A percentile compares a stretch with the other conserved stretches of the same genome.
Conservation (phyloP, 2,113 vertebrate species). For the Caranx melampygus region DNA sequence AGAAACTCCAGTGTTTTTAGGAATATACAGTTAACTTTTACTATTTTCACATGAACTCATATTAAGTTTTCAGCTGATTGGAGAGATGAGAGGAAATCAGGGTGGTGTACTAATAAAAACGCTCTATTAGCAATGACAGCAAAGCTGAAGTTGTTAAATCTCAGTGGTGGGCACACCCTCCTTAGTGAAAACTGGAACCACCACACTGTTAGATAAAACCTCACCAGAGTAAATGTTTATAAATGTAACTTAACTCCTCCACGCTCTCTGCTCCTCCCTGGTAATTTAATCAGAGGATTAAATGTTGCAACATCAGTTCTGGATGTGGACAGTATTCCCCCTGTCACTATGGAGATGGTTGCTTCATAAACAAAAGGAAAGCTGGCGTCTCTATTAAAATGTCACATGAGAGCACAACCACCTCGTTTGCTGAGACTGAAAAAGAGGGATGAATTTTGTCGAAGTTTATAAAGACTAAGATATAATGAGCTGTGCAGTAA, state of each 20-base stretch:
- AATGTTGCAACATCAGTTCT: slow-evolving; percentile 74
- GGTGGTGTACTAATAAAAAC: slow-evolving; percentile 3
- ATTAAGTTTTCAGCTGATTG: background rate
- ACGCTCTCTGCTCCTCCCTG: slow-evolving; percentile 53
- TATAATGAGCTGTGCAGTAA: background rate
- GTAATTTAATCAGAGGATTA: slow-evolving; percentile 76
- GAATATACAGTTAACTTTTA: background rate
- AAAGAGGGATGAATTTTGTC: slow-evolving; percentile 14
- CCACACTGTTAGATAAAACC: slow-evolving; percentile 36
- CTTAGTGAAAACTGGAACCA: slow-evolving; percentile 27
- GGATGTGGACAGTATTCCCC: slow-evolving; percentile 47
- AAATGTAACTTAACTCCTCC: slow-evolving; percentile 34
- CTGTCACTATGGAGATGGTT: slow-evolving; percentile 62
- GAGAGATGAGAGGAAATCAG: background rate
- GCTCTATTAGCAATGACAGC: slow-evolving; percentile 22
- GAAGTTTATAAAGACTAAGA: slow-evolving; percentile 6
- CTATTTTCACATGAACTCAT: background rate
- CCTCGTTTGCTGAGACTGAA: slow-evolving; percentile 19
- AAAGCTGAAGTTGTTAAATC: slow-evolving; percentile 11
- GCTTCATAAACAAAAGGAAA: slow-evolving; percentile 63
- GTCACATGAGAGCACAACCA: slow-evolving; percentile 43
- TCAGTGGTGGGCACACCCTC: slow-evolving; percentile 21
- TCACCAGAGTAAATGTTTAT: slow-evolving; percentile 49
- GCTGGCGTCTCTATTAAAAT: slow-evolving; percentile 29
- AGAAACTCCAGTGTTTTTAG: background rate